Evolutionary conservation across 2,888 invertebrate species (phyloP).

Genomic region (Diarsia brunnea): DNA sequence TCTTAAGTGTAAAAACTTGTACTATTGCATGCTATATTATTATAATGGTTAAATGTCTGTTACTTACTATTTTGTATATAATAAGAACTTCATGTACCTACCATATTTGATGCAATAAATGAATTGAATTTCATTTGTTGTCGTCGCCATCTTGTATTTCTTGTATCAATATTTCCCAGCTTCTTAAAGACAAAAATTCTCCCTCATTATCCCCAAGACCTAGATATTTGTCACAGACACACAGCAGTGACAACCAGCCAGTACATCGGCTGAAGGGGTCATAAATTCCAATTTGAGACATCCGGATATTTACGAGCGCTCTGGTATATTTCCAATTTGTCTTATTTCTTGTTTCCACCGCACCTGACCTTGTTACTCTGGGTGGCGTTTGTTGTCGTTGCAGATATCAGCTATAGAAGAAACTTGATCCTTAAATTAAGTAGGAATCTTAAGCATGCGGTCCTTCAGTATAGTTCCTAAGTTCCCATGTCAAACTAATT

Average conservation of each 20-base stretch:
- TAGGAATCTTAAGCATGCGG: no score
- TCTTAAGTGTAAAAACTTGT: no score
- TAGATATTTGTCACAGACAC: constrained; percentile 12
- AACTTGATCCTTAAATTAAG: not conserved
- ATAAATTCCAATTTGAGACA: constrained; percentile 53
- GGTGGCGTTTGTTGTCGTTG: constrained; percentile 3
- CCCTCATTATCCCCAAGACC: not conserved
- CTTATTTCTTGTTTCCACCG: constrained; percentile 27
- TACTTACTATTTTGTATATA: no score
- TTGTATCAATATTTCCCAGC: no score
- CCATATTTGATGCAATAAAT: no score
- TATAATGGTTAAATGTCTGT: no score
- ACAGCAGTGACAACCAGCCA: constrained; percentile 17
- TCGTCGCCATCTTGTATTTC: no score
- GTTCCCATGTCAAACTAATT: no score
- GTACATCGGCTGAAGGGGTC: constrained; percentile 8
- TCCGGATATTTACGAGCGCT: constrained; percentile 49
- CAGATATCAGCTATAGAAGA: not conserved
- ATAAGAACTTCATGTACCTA: no score
- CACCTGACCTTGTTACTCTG: constrained; percentile 17
- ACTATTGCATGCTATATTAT: no score
- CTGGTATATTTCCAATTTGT: constrained; percentile 46
- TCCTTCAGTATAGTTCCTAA: no score
- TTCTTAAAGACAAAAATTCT: not conserved
- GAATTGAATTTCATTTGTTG: no score